These are phyloP conservation scores for Sicus ferrugineus DNA, from an alignment of 2,888 invertebrate species.

Conservation along the genomic window DNA sequence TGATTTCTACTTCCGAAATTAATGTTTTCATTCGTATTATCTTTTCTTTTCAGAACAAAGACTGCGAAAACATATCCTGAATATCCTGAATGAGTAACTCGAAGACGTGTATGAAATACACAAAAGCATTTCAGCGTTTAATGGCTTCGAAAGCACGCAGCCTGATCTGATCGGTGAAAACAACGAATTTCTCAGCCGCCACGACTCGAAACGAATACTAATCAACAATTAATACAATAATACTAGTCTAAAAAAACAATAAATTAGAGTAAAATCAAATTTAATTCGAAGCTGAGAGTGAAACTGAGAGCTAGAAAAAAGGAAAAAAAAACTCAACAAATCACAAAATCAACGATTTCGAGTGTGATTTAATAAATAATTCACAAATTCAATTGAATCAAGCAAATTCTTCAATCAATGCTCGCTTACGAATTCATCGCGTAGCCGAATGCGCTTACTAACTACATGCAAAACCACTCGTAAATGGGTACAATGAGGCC, in stretches of 20 bases:
- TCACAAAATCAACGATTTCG: constrained; percentile 8
- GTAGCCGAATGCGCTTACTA: constrained; percentile 66
- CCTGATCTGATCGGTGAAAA: constrained; percentile 8
- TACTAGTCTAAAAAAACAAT: constrained; percentile 31
- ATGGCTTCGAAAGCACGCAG: neutral
- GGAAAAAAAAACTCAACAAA: constrained; percentile 36
- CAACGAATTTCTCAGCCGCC: constrained; percentile 18
- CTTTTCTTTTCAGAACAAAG: constrained; percentile 24
- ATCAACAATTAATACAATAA: constrained; percentile 14
- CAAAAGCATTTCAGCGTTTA: constrained; percentile 1
- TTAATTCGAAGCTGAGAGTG: too few relatives aligned
- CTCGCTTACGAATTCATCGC: constrained; percentile 59
- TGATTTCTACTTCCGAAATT: too few relatives aligned
- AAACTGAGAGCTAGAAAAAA: too few relatives aligned
- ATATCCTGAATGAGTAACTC: neutral
- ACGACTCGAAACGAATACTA: constrained; percentile 2
- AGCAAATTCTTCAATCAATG: constrained; percentile 48
- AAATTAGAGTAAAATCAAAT: too few relatives aligned
- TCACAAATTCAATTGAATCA: constrained; percentile 20
- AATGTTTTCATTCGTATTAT: neutral
- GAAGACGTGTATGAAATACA: neutral
- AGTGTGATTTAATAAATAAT: constrained; percentile 16
- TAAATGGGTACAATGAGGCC: constrained; percentile 67
- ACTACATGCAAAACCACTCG: constrained; percentile 66
- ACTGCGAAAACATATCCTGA: constrained; percentile 16